These are phyloP conservation scores for Entomyzon cyanotis DNA, from an alignment of 2,113 vertebrate species.

Conservation along the genomic window DNA sequence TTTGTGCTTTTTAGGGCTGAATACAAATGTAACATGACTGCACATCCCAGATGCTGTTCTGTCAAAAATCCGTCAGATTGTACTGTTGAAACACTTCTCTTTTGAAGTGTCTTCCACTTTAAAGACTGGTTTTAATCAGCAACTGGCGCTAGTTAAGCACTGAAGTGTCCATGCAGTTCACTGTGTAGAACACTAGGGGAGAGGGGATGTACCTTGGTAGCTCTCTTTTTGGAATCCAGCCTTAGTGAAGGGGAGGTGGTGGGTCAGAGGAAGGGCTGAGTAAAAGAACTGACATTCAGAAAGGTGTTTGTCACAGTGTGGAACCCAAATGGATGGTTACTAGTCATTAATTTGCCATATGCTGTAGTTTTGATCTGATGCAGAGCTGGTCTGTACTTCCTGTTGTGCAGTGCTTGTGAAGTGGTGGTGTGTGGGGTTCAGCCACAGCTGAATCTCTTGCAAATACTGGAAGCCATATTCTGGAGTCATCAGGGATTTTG, in stretches of 20 bases:
- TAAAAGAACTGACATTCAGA: background rate
- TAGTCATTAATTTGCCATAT: background rate
- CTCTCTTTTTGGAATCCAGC: background rate
- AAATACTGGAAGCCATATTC: background rate
- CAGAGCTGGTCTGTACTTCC: background rate
- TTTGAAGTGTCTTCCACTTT: conserved; percentile 9
- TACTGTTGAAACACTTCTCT: background rate
- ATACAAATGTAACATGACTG: background rate
- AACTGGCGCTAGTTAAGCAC: background rate
- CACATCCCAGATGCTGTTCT: background rate
- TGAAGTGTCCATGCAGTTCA: background rate
- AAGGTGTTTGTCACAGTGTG: background rate
- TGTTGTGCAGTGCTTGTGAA: fast-evolving
- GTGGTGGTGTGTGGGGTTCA: background rate
- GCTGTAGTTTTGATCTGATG: background rate
- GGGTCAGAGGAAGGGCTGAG: background rate
- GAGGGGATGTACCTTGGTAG: background rate
- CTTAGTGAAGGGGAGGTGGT: background rate
- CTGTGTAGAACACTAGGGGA: background rate
- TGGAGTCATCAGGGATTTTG: background rate
- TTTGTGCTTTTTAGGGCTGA: background rate
- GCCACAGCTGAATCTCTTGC: background rate
- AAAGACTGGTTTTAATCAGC: background rate
- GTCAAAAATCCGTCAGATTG: background rate
- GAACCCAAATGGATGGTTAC: background rate